These are phyloP conservation scores for Hipparchia sbordonii DNA, from an alignment of 2,888 invertebrate genomes.

Conservation along the genomic window DNA sequence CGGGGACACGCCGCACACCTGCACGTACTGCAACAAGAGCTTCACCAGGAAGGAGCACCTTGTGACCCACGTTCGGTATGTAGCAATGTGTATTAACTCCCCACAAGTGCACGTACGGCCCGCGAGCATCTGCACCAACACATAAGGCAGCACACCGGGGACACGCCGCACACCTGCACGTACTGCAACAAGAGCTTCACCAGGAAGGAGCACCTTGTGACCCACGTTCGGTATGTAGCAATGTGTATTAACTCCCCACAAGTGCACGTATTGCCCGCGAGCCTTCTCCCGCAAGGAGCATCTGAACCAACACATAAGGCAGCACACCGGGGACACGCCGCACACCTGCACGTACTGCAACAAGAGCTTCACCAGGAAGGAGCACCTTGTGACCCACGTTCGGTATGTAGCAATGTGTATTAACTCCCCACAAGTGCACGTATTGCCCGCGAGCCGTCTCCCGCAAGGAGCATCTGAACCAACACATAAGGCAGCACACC, in stretches of 20 bases:
- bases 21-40: no score
- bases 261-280: conserved; percentile 65
- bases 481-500: conserved; percentile 83
- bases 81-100: no score
- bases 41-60: no score
- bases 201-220: conserved; percentile 87
- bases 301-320: background rate
- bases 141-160: conserved; percentile 88
- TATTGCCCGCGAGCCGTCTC: background rate
- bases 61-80: no score
- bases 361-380: no score
- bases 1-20: background rate
- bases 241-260: background rate
- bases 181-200: conserved; percentile 78
- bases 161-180: conserved; percentile 86
- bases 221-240: conserved; percentile 77
- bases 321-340: background rate
- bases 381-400: no score
- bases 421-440: no score
- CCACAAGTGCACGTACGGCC: no score
- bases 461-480: background rate
- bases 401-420: no score
- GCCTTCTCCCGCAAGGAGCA: conserved; percentile 61
- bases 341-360: background rate
- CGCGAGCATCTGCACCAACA: no score